Base-by-base conservation (phyloP, 2,888 invertebrate species). In the Odontomyia ornata region DNA sequence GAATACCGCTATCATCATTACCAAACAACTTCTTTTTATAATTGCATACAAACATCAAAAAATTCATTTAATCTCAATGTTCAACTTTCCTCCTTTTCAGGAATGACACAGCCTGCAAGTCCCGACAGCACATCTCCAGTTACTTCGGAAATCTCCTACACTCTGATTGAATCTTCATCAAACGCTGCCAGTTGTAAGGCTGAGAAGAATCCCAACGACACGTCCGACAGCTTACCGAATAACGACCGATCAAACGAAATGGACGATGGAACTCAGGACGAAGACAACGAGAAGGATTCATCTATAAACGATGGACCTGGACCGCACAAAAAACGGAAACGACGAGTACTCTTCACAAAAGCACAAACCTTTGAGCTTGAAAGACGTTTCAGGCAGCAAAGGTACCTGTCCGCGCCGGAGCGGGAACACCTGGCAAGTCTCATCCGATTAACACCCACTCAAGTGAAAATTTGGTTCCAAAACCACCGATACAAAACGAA, bases 401-500 rank as follows among this genome's bases (percentile, higher is more conserved):
- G 97, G 80, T 99, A 99, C 87, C 89, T 99, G 18, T 98, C 98
- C 1, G 99, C 99, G 0, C 99, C 99, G 0, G 99, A 99, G 86
- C 88, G 99, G 46, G 99, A 99, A 84, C 98, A 98, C 85, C 88
- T 99, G 80, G 99, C 99, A 1, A 95, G 95, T 80, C 90, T 97
- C 82, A 99, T 99, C 80, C 91, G 96, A 77, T 89, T 99, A 77
- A 98, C 99, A 1, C 99, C 99, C 0, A 99, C 98, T 1, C 99
- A 99, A 89, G 95, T 95, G 72, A 98, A 98, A 88, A 99, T 99
- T 83, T 99, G 99, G 99, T 99, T 99, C 88, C 98, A 98, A 86
- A 98, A 98, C 87, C 99, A 99, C 86, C 93, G 97, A 84, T 99
- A 99, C 89, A 99, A 99, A 89, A 97, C 98, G 83, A 99, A 99